Base-by-base conservation (phyloP, 2,797 vertebrate genomes). In the Pangasius sanitwongsei region DNA sequence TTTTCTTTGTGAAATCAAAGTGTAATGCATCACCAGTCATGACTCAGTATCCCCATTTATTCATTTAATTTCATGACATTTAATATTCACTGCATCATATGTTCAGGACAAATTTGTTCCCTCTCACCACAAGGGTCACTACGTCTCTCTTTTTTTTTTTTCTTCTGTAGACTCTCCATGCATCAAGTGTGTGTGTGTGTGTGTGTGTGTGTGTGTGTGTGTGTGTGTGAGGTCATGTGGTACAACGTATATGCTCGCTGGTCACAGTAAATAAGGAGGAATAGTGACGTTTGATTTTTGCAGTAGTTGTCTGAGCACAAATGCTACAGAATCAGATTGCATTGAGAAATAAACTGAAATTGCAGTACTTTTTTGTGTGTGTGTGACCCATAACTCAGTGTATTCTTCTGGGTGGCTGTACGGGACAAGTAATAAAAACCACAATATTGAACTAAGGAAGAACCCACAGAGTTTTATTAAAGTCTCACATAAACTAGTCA, bases 391-490 rank as follows among this genome's bases (percentile, higher is more conserved):
- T 83, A 65, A 48, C n/a, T 48, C 15, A 7, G 6, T 31, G 13
- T 25, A 2, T 61, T 31, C 28, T 4, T 55, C 2, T 80, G 8
- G 23, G 41, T 48, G 20, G 72, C 37, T 28, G 44, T 28, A 80
- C 1, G 0, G 28, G 50, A 55, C 50, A 41, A 28, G 5, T 82
- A 77, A 80, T 69, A 77, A 86, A 83, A 69, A 25, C 12, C 20
- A 23, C 28, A 16, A 13, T 61, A 57, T 23, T 69, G 57, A 72
- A 82, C 31, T 9, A 59, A 77, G 9, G 65, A 70, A 81, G 44
- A 59, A 34, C 85, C 34, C 70, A 84, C 85, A 83, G 25, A 55
- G n/a, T 84, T 83, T 87, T 77, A 85, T 61, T 59, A 89, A 85
- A 78, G 72, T 87, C 81, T 23, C 65, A 37, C 6, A 78, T 61